Percentiles rank a stretch among this genome's conserved stretches.
Conservation (phyloP, 2,888 invertebrate species). For the Epirrita christyi region DNA sequence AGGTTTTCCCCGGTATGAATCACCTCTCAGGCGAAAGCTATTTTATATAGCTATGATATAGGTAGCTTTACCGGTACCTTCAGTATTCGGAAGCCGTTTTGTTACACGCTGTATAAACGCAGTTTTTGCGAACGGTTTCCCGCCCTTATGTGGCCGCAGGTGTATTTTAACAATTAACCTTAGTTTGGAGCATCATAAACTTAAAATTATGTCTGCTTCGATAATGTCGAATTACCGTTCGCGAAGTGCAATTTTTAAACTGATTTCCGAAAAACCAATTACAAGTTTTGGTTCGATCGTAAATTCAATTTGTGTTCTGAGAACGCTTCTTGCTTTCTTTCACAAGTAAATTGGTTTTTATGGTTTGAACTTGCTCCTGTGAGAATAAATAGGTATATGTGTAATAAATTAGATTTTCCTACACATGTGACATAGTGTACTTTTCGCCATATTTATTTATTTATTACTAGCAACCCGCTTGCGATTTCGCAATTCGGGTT, state of each 20-base stretch:
- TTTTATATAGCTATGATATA: too few relatives aligned
- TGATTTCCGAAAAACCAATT: slow-evolving; percentile 51
- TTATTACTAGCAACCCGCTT: too few relatives aligned
- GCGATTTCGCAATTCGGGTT: too few relatives aligned
- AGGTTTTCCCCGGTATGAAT: too few relatives aligned
- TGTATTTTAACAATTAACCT: slow-evolving; percentile 24
- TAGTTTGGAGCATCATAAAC: slow-evolving; percentile 26
- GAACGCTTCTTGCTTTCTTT: slow-evolving; percentile 34
- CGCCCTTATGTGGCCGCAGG: not conserved
- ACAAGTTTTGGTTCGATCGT: slow-evolving; percentile 45
- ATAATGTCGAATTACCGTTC: slow-evolving; percentile 38
- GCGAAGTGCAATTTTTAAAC: slow-evolving; percentile 34
- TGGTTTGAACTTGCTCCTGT: not conserved
- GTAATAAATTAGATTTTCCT: too few relatives aligned
- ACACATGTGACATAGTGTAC: too few relatives aligned
- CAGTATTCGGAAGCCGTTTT: not conserved
- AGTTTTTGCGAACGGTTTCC: not conserved
- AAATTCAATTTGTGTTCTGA: slow-evolving; percentile 53
- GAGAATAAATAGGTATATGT: too few relatives aligned
- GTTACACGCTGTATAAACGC: not conserved
- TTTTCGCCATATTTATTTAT: too few relatives aligned
- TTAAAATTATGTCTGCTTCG: slow-evolving; percentile 26
- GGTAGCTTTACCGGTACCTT: too few relatives aligned
- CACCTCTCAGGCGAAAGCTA: too few relatives aligned
- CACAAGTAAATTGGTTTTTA: slow-evolving; percentile 15